A percentile compares a stretch with the other conserved stretches of the same genome.
These are phyloP conservation scores for Bombus pascuorum DNA, from an alignment of 1,140 invertebrate species.

Conservation along the genomic window DNA sequence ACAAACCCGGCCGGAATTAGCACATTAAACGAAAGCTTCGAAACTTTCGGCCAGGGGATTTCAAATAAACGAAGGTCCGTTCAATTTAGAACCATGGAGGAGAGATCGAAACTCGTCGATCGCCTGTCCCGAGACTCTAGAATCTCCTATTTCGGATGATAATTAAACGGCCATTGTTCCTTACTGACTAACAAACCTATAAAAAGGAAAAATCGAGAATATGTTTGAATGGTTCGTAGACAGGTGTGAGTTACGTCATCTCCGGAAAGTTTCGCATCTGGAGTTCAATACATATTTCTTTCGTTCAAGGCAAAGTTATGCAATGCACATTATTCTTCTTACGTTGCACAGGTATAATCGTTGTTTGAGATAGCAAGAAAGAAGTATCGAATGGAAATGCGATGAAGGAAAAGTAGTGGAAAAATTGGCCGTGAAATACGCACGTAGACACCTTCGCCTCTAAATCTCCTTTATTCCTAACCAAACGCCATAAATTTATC, in stretches of 20 bases:
- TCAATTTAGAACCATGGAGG: neutral
- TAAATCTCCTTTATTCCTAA: neutral
- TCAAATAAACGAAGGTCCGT: neutral
- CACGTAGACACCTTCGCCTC: neutral
- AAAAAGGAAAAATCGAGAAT: neutral
- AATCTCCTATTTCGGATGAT: neutral
- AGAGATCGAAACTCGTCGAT: neutral
- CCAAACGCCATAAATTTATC: neutral
- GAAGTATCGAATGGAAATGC: too few species aligned
- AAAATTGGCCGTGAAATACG: neutral
- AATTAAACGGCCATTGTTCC: conserved; percentile 13
- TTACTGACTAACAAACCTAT: too few species aligned
- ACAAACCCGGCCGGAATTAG: conserved; percentile 28
- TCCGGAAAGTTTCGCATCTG: neutral
- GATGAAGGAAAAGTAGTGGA: too few species aligned
- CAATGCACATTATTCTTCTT: neutral
- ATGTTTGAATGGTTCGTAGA: neutral
- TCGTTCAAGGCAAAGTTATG: neutral
- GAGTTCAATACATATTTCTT: neutral
- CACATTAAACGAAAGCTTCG: conserved; percentile 38
- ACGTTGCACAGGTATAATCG: neutral
- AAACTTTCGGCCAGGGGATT: conserved; percentile 26
- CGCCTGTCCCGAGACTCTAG: neutral
- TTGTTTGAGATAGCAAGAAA: neutral
- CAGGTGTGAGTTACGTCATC: neutral